Evolutionary conservation across 2,888 invertebrate species (phyloP), one percentile per base, ranked within the genome.

Genomic region (Morinoia aosen): DNA sequence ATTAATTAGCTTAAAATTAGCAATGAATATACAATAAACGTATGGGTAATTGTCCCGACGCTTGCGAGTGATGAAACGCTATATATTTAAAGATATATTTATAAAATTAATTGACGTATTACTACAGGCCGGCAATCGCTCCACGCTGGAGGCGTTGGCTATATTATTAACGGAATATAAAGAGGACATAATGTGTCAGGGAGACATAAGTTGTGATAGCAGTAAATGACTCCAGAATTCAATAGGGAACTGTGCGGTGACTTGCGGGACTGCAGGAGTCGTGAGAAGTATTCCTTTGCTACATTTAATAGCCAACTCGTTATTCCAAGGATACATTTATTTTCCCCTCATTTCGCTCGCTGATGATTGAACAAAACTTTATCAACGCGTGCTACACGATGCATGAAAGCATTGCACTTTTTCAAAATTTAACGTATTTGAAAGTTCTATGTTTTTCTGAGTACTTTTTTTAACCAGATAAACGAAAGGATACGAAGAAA

Each of bases 51-150:
- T 90, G 90, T 39, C n/a, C 39, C 19, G 19, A 90, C 12, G 16
- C 40, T 40, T 90, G 90, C 0, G 40, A 90, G 11, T 90, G 14
- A 90, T 90, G 90, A 16, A 90, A 90, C 40, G 90, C 14, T 19
- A 90, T 33, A 33, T 90, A 40, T 90, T 90, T 90, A 90, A 88
- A 39, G 40, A 90, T 90, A 90, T 90, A 90, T 48, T 90, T 40
- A 90, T 64, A 64, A 64, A n/a, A 90, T 90, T 90, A 40, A 90
- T 90, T 90, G 90, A 40, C 11, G 90, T 39, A 76, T 76, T 10
- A 76, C 25, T 10, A 19, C 25, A 25, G 76, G 25, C 19, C 25
- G 19, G 2, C 76, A 33, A 33, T 25, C 76, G 25, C 76, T 33
- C 33, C 33, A 8, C 76, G 76, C 76, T 10, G 8, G 7, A 76